Evolutionary conservation across 1,140 invertebrate species (phyloP).

Genomic region (Pseudomyrmex concolor): DNA sequence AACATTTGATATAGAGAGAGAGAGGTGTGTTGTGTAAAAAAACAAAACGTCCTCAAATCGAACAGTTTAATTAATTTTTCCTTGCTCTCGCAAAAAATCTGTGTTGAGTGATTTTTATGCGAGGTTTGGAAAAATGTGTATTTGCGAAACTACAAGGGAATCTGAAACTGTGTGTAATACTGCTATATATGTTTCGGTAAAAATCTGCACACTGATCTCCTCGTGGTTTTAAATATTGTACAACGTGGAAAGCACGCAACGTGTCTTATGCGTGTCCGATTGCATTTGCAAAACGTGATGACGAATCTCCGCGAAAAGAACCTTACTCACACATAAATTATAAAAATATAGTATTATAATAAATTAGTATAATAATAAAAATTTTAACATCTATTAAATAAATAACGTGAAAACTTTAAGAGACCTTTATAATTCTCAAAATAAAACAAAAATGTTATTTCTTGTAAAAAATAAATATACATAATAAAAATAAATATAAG

Average conservation of each 20-base stretch:
- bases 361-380: not conserved
- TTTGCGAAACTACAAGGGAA: slow-evolving; percentile 25
- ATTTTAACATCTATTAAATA: too few relatives aligned
- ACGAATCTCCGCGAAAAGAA: slow-evolving; percentile 35
- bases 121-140: slow-evolving; percentile 33
- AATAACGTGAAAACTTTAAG: too few relatives aligned
- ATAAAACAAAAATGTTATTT: too few relatives aligned
- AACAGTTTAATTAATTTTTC: slow-evolving; percentile 5
- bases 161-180: slow-evolving; percentile 29
- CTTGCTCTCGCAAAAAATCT: not conserved
- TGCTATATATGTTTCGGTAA: slow-evolving; percentile 27
- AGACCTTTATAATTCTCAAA: too few relatives aligned
- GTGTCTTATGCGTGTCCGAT: slow-evolving; percentile 11
- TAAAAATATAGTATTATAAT: not conserved
- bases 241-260: slow-evolving; percentile 9
- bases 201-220: slow-evolving; percentile 47
- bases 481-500: slow-evolving; percentile 27
- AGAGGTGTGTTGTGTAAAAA: slow-evolving; percentile 25
- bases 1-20: slow-evolving; percentile 44
- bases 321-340: slow-evolving; percentile 12
- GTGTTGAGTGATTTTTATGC: slow-evolving; percentile 16
- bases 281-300: slow-evolving; percentile 16
- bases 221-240: slow-evolving; percentile 32
- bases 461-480: slow-evolving; percentile 9
- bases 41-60: slow-evolving; percentile 22